Conservation (phyloP, 2,113 vertebrate genomes). For the Scartelaos histophorus region DNA sequence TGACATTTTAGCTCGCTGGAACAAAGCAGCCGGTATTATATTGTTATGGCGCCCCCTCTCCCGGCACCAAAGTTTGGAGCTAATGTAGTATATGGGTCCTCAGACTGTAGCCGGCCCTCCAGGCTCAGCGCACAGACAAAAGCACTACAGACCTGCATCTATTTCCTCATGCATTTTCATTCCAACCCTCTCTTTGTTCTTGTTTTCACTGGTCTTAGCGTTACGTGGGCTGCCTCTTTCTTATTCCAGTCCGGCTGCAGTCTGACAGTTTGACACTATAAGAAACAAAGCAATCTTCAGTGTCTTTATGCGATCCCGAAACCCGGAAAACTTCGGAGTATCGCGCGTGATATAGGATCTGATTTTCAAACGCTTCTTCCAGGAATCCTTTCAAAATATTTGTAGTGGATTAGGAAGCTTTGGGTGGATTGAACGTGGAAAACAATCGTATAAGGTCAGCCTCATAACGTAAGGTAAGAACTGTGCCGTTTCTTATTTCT, state of each 20-base stretch:
- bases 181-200: conserved; percentile 35
- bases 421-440: no score
- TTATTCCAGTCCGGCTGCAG: conserved; percentile 13
- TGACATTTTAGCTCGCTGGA: neutral
- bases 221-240: conserved; percentile 18
- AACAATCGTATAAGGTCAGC: no score
- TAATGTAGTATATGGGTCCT: conserved; percentile 63
- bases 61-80: conserved; percentile 34
- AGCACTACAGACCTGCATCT: conserved; percentile 2
- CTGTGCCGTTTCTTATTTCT: no score
- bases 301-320: neutral
- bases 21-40: neutral
- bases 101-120: conserved; percentile 55
- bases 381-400: neutral
- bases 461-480: no score
- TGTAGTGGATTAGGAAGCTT: neutral
- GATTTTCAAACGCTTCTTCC: neutral
- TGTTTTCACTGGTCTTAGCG: conserved; percentile 32
- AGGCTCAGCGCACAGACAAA: conserved; percentile 37
- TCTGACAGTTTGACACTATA: conserved; percentile 14
- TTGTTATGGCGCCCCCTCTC: neutral
- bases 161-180: conserved; percentile 31
- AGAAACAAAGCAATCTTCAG: neutral
- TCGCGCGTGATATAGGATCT: neutral
- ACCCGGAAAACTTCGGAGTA: neutral